Conservation (phyloP, 2,888 invertebrate genomes). For the Aphodius sticticus region DNA sequence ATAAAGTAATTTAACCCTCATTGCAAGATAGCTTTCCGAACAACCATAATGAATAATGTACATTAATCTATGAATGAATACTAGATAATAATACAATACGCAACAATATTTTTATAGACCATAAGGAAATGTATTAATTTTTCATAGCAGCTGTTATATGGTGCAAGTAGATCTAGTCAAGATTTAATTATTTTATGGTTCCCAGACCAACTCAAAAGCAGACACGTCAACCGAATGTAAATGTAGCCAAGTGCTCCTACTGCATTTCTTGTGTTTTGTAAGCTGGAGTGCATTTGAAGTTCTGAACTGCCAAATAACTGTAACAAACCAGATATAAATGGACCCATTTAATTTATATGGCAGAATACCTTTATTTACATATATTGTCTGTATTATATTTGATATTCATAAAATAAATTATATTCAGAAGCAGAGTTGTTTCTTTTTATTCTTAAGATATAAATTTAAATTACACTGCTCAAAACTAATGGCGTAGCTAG, state of each 20-base stretch:
- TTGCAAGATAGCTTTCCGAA: background rate
- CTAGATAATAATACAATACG: background rate
- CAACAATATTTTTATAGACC: background rate
- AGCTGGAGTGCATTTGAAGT: background rate
- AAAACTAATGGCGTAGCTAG: no score
- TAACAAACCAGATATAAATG: background rate
- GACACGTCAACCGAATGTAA: background rate
- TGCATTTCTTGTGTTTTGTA: background rate
- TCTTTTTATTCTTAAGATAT: background rate
- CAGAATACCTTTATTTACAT: background rate
- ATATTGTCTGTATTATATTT: background rate
- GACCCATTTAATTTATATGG: background rate
- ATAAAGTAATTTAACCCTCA: background rate
- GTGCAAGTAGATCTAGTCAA: slow-evolving; percentile 4
- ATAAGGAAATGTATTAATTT: background rate
- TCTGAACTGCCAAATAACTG: background rate
- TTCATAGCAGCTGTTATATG: background rate
- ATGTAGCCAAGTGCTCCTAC: background rate
- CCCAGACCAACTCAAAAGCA: background rate
- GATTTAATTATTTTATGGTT: background rate
- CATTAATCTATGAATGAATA: background rate
- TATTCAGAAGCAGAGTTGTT: background rate
- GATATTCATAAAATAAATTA: background rate
- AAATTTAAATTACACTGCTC: no score
- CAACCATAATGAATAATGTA: background rate